Evolutionary conservation across 92 coral and sea anemone species (phyloP).

Genomic region (Porites divaricata): DNA sequence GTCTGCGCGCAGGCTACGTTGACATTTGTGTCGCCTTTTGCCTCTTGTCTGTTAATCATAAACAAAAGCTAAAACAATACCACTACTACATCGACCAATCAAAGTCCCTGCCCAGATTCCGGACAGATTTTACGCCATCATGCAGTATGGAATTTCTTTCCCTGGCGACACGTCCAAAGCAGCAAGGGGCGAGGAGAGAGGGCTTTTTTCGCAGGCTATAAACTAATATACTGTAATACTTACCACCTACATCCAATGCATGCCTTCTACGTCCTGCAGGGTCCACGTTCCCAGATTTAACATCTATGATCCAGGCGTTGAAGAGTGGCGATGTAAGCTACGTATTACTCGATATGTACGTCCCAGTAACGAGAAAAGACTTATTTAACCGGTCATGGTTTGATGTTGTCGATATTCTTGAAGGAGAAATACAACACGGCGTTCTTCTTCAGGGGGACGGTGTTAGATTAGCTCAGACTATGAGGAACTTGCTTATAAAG

Average conservation of each 20-base stretch:
- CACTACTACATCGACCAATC: too few species aligned
- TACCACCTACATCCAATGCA: not conserved
- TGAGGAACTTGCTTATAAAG: slow-evolving; percentile 20
- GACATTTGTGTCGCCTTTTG: too few species aligned
- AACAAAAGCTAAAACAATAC: too few species aligned
- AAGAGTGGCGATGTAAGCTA: slow-evolving; percentile 14
- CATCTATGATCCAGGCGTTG: slow-evolving; percentile 47
- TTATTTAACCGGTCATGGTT: slow-evolving; percentile 68
- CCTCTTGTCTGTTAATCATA: too few species aligned
- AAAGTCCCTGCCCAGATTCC: too few species aligned
- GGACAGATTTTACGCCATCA: too few species aligned
- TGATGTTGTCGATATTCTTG: slow-evolving; percentile 41
- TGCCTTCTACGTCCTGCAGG: slow-evolving; percentile 15
- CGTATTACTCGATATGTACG: slow-evolving; percentile 60
- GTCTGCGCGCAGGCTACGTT: too few species aligned
- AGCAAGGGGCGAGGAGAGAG: too few species aligned
- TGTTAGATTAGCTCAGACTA: slow-evolving; percentile 43
- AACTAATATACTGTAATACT: not conserved
- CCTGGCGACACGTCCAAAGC: too few species aligned
- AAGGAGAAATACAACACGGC: slow-evolving; percentile 50
- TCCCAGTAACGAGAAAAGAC: slow-evolving; percentile 47
- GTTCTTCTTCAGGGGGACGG: slow-evolving; percentile 57
- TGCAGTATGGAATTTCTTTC: too few species aligned
- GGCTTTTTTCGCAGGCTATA: too few species aligned
- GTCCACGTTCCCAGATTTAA: slow-evolving; percentile 21